phyloP scores from a whole-genome alignment of 2,113 vertebrate species.

The Eurypyga helias region DNA sequence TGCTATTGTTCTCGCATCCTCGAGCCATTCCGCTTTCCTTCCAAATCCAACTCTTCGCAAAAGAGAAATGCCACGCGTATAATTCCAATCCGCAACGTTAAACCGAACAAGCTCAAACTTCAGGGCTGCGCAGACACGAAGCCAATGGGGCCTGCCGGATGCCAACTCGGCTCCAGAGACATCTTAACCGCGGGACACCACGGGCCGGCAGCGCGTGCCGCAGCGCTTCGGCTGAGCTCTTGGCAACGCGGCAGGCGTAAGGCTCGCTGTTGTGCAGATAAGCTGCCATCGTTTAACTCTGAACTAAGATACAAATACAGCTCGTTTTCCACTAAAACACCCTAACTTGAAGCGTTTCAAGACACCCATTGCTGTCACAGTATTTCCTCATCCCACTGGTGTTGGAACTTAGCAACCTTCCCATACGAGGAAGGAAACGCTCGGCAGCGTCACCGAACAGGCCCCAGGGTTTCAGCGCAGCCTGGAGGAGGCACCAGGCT shows the following conservation, averaged over 20 bases:
- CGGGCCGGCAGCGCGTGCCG: neutral
- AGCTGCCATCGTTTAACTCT: neutral
- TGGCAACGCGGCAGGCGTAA: neutral
- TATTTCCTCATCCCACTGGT: neutral
- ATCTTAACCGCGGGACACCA: neutral
- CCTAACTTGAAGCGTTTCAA: conserved; percentile 4
- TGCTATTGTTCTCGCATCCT: conserved; percentile 83
- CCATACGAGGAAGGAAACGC: neutral
- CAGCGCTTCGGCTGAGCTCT: neutral
- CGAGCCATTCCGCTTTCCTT: conserved; percentile 81
- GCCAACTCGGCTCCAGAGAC: conserved; percentile 38
- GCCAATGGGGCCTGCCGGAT: conserved; percentile 11
- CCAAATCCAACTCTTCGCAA: conserved; percentile 70
- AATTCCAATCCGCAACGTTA: conserved; percentile 55
- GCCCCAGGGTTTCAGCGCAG: neutral
- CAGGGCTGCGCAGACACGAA: conserved; percentile 31
- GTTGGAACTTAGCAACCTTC: neutral
- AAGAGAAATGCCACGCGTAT: conserved; percentile 63
- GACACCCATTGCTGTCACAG: neutral
- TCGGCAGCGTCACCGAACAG: neutral
- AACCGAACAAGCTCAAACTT: conserved; percentile 55
- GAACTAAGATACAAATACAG: neutral
- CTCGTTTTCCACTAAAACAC: neutral
- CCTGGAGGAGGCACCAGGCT: neutral
- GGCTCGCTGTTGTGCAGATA: neutral